A percentile compares a stretch with the other conserved stretches of the same genome.
These are phyloP conservation scores for Gobius niger DNA, from an alignment of 2,113 vertebrate genomes.

Conservation along the genomic window DNA sequence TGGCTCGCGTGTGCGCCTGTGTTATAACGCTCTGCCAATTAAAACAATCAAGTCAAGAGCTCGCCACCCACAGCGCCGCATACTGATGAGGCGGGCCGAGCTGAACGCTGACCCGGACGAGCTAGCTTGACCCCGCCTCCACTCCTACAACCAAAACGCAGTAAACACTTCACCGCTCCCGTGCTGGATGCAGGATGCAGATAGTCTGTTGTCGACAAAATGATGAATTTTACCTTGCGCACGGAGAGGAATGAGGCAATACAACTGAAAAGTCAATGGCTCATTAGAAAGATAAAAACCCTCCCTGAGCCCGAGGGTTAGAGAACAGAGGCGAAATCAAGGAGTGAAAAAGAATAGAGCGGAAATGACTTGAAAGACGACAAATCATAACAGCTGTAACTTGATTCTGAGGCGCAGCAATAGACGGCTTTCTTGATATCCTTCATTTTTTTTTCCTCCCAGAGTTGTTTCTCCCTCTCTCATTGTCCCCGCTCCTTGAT, in stretches of 20 bases:
- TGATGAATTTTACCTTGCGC: slow-evolving; percentile 70
- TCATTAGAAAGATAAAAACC: slow-evolving; percentile 72
- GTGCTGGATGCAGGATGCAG: slow-evolving; percentile 25
- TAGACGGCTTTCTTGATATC: slow-evolving; percentile 61
- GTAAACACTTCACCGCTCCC: slow-evolving; percentile 54
- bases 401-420: slow-evolving; percentile 67
- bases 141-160: slow-evolving; percentile 41
- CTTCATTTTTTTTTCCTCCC: slow-evolving; percentile 28
- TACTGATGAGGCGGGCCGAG: slow-evolving; percentile 53
- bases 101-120: slow-evolving; percentile 34
- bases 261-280: slow-evolving; percentile 48
- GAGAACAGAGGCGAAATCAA: slow-evolving; percentile 44
- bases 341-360: slow-evolving; percentile 60
- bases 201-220: slow-evolving; percentile 49
- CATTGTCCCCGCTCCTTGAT: slow-evolving; percentile 48
- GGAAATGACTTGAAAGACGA: slow-evolving; percentile 68
- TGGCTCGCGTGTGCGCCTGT: slow-evolving; percentile 18
- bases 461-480: slow-evolving; percentile 30
- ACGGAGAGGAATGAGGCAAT: slow-evolving; percentile 63
- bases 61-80: slow-evolving; percentile 51
- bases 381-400: slow-evolving; percentile 77
- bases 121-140: slow-evolving; percentile 47
- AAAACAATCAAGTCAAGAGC: slow-evolving; percentile 66
- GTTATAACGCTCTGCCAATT: slow-evolving; percentile 51
- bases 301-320: slow-evolving; percentile 49